These are phyloP conservation scores for Cosmopolites sordidus DNA, from an alignment of 2,888 invertebrate species.

Conservation along the genomic window DNA sequence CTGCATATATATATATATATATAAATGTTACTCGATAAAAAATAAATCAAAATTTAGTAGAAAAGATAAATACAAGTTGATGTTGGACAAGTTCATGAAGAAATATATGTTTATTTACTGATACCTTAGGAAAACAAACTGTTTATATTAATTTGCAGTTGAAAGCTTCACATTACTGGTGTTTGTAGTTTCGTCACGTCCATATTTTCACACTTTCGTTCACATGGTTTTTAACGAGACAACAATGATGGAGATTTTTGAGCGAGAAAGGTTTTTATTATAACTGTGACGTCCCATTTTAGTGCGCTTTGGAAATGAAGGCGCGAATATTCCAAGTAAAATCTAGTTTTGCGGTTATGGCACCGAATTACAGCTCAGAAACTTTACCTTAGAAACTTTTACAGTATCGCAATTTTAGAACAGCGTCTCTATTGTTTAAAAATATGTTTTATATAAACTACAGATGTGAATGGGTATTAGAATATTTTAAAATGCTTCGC, in stretches of 20 bases:
- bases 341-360: constrained; percentile 31
- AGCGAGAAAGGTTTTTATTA: constrained; percentile 27
- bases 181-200: constrained; percentile 8
- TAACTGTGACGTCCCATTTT: constrained; percentile 27
- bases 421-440: too few species aligned
- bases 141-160: neutral
- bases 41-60: too few species aligned
- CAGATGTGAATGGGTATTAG: too few species aligned
- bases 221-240: constrained; percentile 25
- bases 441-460: too few species aligned
- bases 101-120: too few species aligned
- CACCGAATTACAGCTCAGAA: neutral
- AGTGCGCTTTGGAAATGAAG: constrained; percentile 28
- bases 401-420: too few species aligned
- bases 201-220: constrained; percentile 26
- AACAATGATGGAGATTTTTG: constrained; percentile 24
- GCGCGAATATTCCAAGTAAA: constrained; percentile 31
- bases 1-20: too few species aligned
- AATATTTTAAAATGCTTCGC: too few species aligned
- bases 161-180: neutral
- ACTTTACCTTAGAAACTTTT: too few species aligned
- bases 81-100: too few species aligned
- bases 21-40: too few species aligned
- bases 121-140: neutral
- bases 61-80: too few species aligned